Evolutionary conservation across 2,797 vertebrate species (phyloP), one percentile per base, ranked within the genome.

Genomic region (Saxicola maurus): DNA sequence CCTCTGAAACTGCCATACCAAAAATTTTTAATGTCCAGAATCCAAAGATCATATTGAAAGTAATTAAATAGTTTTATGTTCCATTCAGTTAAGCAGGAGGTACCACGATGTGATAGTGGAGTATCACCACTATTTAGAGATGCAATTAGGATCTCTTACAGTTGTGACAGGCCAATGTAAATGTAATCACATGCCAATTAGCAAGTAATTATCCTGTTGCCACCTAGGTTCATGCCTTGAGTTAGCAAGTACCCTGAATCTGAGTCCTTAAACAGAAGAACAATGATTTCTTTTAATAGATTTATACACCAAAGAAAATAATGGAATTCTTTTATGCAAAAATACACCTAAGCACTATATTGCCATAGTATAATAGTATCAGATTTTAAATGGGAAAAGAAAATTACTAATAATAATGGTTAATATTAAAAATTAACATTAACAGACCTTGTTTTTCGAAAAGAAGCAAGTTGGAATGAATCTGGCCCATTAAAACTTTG

Each of bases 121-220:
- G 40, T 17, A 87, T 89, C 20, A 35, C 24, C 82, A 84, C 84
- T 94, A 94, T 91, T 88, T 62, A 91, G 61, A 95, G 69, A 55
- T 61, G 71, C 68, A 96, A 87, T 96, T 94, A 95, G 55, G 35
- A 24, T 84, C 73, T 64, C 61, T 93, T 93, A 84, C 71, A 78
- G 73, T 94, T 95, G 87, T 96, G 95, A 95, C 93, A 96, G 73
- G 45, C 61, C 90, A 95, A 91, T 48, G 87, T 93, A 97, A 96
- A 96, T 89, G 93, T 92, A 97, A 97, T 96, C 94, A 96, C 65
- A 89, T 45, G 82, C 72, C 88, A 97, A 97, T 97, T 97, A 97
- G 60, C 52, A 90, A 61, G 68, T 89, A 93, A 97, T 97, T 97
- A 95, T 93, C 79, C 67, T 78, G 10, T 91, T 96, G 79, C 76